These are phyloP conservation scores for Atherinosoma microstoma DNA, from an alignment of 2,797 vertebrate species.

Conservation along the genomic window DNA sequence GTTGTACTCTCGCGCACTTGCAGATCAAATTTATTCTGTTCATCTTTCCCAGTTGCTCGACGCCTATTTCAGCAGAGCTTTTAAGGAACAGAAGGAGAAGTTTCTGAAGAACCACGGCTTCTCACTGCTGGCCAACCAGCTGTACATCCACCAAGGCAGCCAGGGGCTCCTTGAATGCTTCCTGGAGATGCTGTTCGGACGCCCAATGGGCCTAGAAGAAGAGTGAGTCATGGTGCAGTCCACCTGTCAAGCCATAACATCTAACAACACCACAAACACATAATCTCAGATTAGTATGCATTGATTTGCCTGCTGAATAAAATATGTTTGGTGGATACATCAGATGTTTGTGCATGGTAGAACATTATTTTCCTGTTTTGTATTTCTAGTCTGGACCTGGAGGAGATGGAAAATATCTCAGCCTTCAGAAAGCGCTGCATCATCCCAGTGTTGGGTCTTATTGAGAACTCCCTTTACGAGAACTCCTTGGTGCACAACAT, in stretches of 20 bases:
- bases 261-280: neutral
- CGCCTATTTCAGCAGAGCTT: slow-evolving; percentile 94
- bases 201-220: slow-evolving; percentile 90
- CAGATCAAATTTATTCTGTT: slow-evolving; percentile 20
- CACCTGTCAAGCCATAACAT: neutral
- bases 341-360: neutral
- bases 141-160: slow-evolving; percentile 95
- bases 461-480: slow-evolving; percentile 96
- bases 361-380: slow-evolving; percentile 18
- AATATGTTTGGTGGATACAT: neutral
- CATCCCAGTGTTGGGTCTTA: slow-evolving; percentile 93
- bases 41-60: slow-evolving; percentile 88
- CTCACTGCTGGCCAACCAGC: slow-evolving; percentile 95
- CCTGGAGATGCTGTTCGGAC: slow-evolving; percentile 93
- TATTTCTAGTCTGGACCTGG: slow-evolving; percentile 89
- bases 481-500: slow-evolving; percentile 91
- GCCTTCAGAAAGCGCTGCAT: slow-evolving; percentile 94
- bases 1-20: neutral
- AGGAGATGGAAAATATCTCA: slow-evolving; percentile 91
- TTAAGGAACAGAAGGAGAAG: slow-evolving; percentile 95
- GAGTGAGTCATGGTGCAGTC: slow-evolving; percentile 86
- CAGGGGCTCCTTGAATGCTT: slow-evolving; percentile 93
- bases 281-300: slow-evolving; percentile 11
- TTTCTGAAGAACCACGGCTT: slow-evolving; percentile 98
- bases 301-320: neutral